Base-by-base conservation (phyloP, 2,888 invertebrate genomes). In the Drosophila incognita region DNA sequence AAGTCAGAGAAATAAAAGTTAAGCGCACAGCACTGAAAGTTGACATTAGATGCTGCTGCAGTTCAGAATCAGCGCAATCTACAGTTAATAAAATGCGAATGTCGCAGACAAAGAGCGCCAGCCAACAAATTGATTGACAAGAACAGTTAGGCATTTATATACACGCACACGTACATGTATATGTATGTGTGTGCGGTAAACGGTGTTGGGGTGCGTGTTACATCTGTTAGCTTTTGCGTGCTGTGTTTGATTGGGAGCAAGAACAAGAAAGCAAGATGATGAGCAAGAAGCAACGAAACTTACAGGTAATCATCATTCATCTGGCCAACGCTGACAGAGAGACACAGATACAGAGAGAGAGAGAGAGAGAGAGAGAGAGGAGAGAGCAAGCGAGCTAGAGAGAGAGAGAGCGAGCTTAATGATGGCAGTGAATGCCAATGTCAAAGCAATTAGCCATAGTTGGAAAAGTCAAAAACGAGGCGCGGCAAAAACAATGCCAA, bases 391-490 rank as follows among this genome's bases (percentile, higher is more conserved):
- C 54, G 49, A 36, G 31, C 36, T 33, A 29, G 46, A 21, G 33
- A 21, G 31, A 29, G 15, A n/a, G 36, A 62, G 72, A 56, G 61
- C 57, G 53, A 69, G 59, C 63, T 48, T 38, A 54, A 67, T 36
- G 65, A 49, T 49, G 56, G 66, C 62, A 35, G 72, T 76, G 87
- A 87, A 87, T 87, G 87, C 87, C 88, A 88, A 88, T 88, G 88
- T 89, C 88, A 89, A 88, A 87, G 88, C 87, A 89, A 89, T 89
- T 89, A 89, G 84, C 86, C 77, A 81, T 88, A 89, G 90, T 90
- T 90, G 89, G 82, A 84, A 83, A 88, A 89, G 82, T 81, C 83
- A 82, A 81, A 74, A 76, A 62, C 74, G 59, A 69, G 61, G 48
- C 76, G 64, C 65, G 63, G 57, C 65, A 75, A 77, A 66, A 79